Base-by-base conservation (phyloP, 2,797 vertebrate species). In the Urosaurus nigricauda region DNA sequence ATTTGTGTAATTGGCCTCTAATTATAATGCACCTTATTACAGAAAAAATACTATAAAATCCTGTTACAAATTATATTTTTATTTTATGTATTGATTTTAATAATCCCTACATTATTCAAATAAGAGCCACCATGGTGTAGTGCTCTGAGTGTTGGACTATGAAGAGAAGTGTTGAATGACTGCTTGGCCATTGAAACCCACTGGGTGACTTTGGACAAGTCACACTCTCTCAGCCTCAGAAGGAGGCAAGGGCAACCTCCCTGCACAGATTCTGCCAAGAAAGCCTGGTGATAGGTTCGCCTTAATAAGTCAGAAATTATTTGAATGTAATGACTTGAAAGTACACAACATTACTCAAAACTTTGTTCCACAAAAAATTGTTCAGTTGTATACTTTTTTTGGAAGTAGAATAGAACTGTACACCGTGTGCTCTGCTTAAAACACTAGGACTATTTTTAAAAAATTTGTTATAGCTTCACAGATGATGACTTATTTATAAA, bases 401-500 rank as follows among this genome's bases (percentile, higher is more conserved):
- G 37, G 81, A 90, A 84, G 92, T 88, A 88, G 84, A 73, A 26
- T 79, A 79, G 63, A 87, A 51, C 35, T 80, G 47, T 37, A 21
- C 65, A 85, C 86, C 70, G 47, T 92, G 85, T 93, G 91, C 90
- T 94, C 80, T 80, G 65, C 79, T 84, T 87, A 90, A 85, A 94
- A 83, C 77, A 70, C 2, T 53, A 90, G 90, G 79, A 86, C 19
- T 91, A 47, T 94, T 79, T 73, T 11, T 73, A 93, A 92, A 94
- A 90, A 43, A 43, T 43, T 88, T 92, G 93, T 93, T 92, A 83
- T 92, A 80, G 89, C 93, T 95, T 95, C 89, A 58, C 88, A 95
- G 91, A 93, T 92, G 89, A 93, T 95, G 91, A 95, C 93, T 95
- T 95, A 95, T 95, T 96, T 93, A 96, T 96, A 91, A 92, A 88